Conservation (phyloP, 2,888 invertebrate genomes). For the Leuctra nigra region DNA sequence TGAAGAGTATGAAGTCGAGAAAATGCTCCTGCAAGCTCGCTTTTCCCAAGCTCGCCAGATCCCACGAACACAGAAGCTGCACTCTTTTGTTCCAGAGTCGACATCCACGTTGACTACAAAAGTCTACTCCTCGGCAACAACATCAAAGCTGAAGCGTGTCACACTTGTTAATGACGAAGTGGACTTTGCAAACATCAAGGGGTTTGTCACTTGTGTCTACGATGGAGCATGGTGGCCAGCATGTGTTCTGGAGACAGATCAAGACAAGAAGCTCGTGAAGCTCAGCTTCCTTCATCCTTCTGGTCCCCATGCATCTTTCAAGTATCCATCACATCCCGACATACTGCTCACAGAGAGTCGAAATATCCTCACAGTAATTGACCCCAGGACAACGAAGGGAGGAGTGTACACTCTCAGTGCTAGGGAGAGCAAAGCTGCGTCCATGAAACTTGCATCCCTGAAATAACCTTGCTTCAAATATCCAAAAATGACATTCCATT, state of each 20-base stretch:
- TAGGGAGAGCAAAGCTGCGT: too few species aligned
- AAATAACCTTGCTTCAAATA: too few species aligned
- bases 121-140: background rate
- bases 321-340: background rate
- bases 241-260: slow-evolving; percentile 7
- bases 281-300: slow-evolving; percentile 14
- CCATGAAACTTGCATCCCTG: too few species aligned
- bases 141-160: background rate
- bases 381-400: background rate
- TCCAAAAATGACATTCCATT: too few species aligned
- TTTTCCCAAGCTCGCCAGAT: slow-evolving; percentile 2
- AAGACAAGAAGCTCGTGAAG: slow-evolving; percentile 6
- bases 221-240: slow-evolving; percentile 11
- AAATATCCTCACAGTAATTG: background rate
- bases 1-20: slow-evolving; percentile 11
- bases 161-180: slow-evolving; percentile 1
- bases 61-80: slow-evolving; percentile 12
- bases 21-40: background rate
- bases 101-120: background rate
- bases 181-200: background rate
- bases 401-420: too few species aligned
- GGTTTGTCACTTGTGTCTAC: slow-evolving; percentile 5
- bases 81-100: slow-evolving; percentile 5
- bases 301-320: slow-evolving; percentile 2
- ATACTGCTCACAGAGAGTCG: background rate